Evolutionary conservation across 2,888 invertebrate genomes (phyloP), one percentile per base, ranked within the genome.

Genomic region (Lissocephala sabroskyi): DNA sequence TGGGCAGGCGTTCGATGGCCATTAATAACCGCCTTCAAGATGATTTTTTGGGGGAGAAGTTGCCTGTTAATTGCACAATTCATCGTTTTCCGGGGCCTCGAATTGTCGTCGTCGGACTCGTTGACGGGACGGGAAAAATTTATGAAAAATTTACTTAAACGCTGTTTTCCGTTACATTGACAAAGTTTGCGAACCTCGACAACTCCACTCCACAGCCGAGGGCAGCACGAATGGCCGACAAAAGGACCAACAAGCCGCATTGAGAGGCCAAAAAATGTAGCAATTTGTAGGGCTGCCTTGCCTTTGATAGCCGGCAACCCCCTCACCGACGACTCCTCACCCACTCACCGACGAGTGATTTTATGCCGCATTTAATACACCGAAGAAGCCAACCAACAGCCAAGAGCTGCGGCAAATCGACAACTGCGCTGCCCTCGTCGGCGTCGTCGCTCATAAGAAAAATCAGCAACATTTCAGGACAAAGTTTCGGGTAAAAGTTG

Each of bases 361-460:
- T 71, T 78, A 71, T 71, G 73, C 76, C 59, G 68, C 71, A 78
- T 71, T 78, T 78, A 71, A 68, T 78, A 75, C 73, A 65, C 62
- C 78, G 65, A 71, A 59, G 26, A 75, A 68, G 23, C 7, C 23
- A 23, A 23, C 23, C 23, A 23, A 23, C 3, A 23, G 23, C 23
- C 23, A 23, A 23, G 23, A 23, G 4, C 7, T 23, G 3, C 23
- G 7, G 23, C 23, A 23, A 23, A 23, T 3, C 23, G 4, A 23
- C 4, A 23, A 23, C 23, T 7, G 4, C 23, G 23, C 7, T 23
- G 23, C 23, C 23, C 23, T 7, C 23, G 3, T 23, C 23, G 3
- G 68, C 62, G 56, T 75, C 60, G 54, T 53, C 59, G n/a, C n/a
- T 66, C 71, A 70, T 77, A 77, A 74, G 71, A 77, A 77, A 70